phyloP scores from a whole-genome alignment of 2,797 vertebrate species.

The Fistularia commersonii region DNA sequence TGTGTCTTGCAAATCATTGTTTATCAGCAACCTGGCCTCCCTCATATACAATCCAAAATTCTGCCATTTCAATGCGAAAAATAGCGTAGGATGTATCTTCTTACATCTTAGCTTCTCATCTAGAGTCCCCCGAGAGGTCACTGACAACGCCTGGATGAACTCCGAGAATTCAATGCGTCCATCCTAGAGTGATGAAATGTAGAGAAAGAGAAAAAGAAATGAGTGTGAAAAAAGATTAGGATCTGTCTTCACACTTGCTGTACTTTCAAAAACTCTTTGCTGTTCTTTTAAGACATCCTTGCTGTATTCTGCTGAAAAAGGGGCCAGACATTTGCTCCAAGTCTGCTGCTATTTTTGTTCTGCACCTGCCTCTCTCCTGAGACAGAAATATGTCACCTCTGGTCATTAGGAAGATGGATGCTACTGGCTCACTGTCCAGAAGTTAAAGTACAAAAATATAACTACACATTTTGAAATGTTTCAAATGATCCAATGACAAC shows the following conservation, averaged over 20 bases:
- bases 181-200: slow-evolving; percentile 72
- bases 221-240: slow-evolving; percentile 17
- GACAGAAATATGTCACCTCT: slow-evolving; percentile 60
- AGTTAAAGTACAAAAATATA: neutral
- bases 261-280: slow-evolving; percentile 30
- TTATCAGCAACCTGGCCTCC: slow-evolving; percentile 10
- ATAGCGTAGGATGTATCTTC: slow-evolving; percentile 39
- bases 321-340: slow-evolving; percentile 59
- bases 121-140: slow-evolving; percentile 94
- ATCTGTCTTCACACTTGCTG: slow-evolving; percentile 24
- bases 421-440: slow-evolving; percentile 25
- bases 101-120: slow-evolving; percentile 98
- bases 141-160: slow-evolving; percentile 97
- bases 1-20: slow-evolving; percentile 20
- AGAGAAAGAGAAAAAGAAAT: slow-evolving; percentile 12
- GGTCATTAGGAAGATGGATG: slow-evolving; percentile 69
- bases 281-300: slow-evolving; percentile 35
- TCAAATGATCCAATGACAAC: slow-evolving; percentile 1
- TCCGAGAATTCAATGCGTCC: slow-evolving; percentile 97
- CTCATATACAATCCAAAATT: slow-evolving; percentile 29
- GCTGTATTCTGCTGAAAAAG: slow-evolving; percentile 50
- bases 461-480: neutral
- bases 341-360: slow-evolving; percentile 67
- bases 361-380: slow-evolving; percentile 62
- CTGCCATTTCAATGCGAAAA: slow-evolving; percentile 38